These are phyloP conservation scores for Sciaenops ocellatus DNA, from an alignment of 2,797 vertebrate species.

Conservation along the genomic window DNA sequence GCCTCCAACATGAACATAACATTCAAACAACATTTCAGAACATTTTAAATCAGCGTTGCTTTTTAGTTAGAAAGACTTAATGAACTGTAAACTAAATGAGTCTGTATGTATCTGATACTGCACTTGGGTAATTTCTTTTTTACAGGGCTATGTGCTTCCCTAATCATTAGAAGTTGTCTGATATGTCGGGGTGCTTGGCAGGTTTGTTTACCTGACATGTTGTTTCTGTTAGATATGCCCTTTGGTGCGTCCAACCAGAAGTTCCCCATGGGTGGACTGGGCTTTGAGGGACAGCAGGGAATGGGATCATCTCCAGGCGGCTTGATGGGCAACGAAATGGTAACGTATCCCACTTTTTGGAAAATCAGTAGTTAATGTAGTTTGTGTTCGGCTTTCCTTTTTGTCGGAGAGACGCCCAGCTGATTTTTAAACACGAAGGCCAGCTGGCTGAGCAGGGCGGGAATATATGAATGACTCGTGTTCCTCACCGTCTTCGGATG, in stretches of 20 bases:
- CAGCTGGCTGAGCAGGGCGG: conserved; percentile 39
- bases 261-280: conserved; percentile 92
- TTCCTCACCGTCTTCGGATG: conserved; percentile 21
- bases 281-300: conserved; percentile 94
- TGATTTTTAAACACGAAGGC: conserved; percentile 33
- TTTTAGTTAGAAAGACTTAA: background rate
- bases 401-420: conserved; percentile 24
- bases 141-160: background rate
- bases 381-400: conserved; percentile 45
- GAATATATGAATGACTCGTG: conserved; percentile 7
- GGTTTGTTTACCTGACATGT: background rate
- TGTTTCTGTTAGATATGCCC: conserved; percentile 80
- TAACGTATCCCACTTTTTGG: conserved; percentile 91
- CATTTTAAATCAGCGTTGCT: too few relatives aligned
- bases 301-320: conserved; percentile 87
- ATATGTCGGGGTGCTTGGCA: too few relatives aligned
- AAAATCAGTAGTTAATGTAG: conserved; percentile 58
- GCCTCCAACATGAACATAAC: too few relatives aligned
- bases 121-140: background rate
- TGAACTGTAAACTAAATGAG: background rate
- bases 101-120: background rate
- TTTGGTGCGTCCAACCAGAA: conserved; percentile 93
- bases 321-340: conserved; percentile 98
- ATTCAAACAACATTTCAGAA: too few relatives aligned
- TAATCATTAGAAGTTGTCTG: too few relatives aligned